Evolutionary conservation across 2,797 vertebrate genomes (phyloP).

Genomic region (Coracias cyanogaster): DNA sequence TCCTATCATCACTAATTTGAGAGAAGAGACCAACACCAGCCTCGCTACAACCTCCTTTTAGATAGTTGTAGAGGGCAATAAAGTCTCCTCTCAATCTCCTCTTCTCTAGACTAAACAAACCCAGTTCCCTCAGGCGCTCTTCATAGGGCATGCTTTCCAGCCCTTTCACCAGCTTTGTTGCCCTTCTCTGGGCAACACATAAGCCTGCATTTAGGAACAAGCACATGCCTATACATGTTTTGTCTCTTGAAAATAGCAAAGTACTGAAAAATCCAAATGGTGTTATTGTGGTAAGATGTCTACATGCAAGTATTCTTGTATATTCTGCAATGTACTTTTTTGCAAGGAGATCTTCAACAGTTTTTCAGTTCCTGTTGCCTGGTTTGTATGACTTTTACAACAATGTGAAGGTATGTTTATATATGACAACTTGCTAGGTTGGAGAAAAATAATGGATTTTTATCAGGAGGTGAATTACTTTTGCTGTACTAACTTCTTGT

Average conservation of each 20-base stretch:
- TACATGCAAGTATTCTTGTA: background rate
- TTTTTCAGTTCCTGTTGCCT: background rate
- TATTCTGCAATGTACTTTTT: background rate
- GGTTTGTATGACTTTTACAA: background rate
- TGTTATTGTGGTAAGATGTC: background rate
- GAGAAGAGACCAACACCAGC: too few species aligned
- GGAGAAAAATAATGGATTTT: background rate
- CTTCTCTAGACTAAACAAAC: too few species aligned
- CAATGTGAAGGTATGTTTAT: background rate
- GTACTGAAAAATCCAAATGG: background rate
- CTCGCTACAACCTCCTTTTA: too few species aligned
- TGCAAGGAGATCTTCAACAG: background rate
- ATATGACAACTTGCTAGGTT: background rate
- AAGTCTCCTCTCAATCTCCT: too few species aligned
- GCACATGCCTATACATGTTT: background rate
- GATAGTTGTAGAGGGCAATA: too few species aligned
- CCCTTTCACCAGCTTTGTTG: too few species aligned
- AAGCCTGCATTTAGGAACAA: background rate
- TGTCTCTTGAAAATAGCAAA: background rate
- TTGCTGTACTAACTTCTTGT: background rate
- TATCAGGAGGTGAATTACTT: background rate
- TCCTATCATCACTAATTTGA: too few species aligned
- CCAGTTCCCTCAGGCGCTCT: too few species aligned
- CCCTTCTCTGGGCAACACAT: too few species aligned
- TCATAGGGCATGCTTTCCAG: too few species aligned